These are phyloP conservation scores for Ischnura elegans DNA, from an alignment of 2,888 invertebrate genomes.

Conservation along the genomic window DNA sequence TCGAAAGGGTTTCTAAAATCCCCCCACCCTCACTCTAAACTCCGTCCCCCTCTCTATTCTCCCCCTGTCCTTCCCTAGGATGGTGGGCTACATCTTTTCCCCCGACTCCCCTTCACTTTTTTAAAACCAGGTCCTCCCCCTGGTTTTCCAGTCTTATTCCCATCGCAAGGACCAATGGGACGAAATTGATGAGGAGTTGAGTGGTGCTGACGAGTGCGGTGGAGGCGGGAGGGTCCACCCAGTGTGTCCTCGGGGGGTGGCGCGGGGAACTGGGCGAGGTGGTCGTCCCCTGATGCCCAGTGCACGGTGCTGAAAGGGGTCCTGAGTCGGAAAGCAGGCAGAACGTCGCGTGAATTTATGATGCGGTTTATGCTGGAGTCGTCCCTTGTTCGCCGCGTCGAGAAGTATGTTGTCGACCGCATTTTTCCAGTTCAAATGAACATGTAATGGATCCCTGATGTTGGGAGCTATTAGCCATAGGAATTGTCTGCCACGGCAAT, in stretches of 20 bases:
- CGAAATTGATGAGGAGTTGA: conserved; percentile 58
- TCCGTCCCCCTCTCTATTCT: background rate
- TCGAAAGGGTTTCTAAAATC: conserved; percentile 25
- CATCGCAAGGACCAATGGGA: conserved; percentile 54
- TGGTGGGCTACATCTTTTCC: conserved; percentile 20
- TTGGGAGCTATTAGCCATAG: no score
- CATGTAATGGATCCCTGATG: no score
- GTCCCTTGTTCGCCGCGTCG: background rate
- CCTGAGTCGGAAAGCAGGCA: background rate
- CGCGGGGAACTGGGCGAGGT: background rate
- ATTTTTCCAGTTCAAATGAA: no score
- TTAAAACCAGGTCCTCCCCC: background rate
- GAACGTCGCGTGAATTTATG: background rate
- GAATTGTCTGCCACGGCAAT: no score
- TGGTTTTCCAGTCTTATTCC: conserved; percentile 47
- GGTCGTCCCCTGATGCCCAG: background rate
- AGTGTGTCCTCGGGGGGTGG: background rate
- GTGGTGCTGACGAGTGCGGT: conserved; percentile 58
- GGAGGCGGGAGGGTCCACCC: background rate
- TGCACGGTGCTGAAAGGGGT: background rate
- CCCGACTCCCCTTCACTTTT: background rate
- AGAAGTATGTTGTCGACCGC: background rate
- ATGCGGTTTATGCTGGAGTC: background rate
- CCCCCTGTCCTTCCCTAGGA: background rate
- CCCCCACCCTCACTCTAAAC: conserved; percentile 19